Evolutionary conservation across 2,113 vertebrate species (phyloP).

Genomic region (Semnornis frantzii): DNA sequence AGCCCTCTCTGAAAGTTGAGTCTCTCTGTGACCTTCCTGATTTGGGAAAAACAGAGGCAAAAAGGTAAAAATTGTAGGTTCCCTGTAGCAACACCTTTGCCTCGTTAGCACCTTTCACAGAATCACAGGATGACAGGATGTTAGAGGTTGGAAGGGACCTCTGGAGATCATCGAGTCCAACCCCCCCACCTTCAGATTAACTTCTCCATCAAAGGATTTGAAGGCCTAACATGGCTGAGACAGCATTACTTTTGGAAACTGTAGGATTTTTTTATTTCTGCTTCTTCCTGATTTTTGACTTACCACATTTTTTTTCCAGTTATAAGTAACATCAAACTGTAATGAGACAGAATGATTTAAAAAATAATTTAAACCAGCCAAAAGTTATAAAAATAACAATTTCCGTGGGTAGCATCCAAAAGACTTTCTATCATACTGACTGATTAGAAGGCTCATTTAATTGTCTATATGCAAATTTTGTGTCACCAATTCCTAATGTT

Average conservation of each 20-base stretch:
- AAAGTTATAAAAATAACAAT: conserved; percentile 63
- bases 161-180: no score
- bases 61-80: background rate
- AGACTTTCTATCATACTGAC: conserved; percentile 35
- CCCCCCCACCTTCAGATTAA: background rate
- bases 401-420: conserved; percentile 58
- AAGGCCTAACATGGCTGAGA: background rate
- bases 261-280: background rate
- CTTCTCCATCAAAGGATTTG: background rate
- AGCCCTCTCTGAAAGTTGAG: background rate
- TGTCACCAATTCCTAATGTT: conserved; percentile 22
- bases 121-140: no score
- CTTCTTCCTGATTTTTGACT: conserved; percentile 3
- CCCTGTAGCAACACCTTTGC: background rate
- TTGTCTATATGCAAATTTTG: conserved; percentile 52
- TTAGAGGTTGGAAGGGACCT: no score
- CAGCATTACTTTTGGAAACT: background rate
- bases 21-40: background rate
- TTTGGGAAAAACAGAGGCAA: background rate
- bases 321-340: conserved; percentile 36
- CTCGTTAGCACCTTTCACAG: background rate
- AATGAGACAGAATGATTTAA: conserved; percentile 23
- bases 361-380: conserved; percentile 28
- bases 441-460: conserved; percentile 44
- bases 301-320: conserved; percentile 36